Percentiles rank a stretch among this genome's conserved stretches.
Conservation (phyloP, 53 echinoderm and acorn worm genomes). For the Arbacia lixula region DNA sequence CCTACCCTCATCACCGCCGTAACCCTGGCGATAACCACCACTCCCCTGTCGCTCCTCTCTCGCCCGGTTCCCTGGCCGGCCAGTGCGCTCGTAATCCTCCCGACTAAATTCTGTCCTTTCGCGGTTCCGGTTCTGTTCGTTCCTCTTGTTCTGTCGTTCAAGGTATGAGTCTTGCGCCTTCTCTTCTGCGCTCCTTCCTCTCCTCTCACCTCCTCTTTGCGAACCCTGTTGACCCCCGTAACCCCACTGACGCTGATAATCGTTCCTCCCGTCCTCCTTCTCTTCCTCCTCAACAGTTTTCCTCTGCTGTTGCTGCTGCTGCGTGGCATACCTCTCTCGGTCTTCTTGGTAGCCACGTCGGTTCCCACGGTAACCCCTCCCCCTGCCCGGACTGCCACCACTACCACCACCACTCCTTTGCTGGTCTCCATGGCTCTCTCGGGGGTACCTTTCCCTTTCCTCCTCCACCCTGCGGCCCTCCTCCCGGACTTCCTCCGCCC, state of each 20-base stretch:
- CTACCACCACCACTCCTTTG: neutral
- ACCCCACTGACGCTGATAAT: conserved; percentile 31
- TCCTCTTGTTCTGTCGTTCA: conserved; percentile 23
- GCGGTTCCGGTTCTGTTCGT: neutral
- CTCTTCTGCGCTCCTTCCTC: conserved; percentile 10
- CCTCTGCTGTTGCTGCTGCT: neutral
- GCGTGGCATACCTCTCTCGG: too few relatives aligned
- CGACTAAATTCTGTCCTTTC: conserved; percentile 26
- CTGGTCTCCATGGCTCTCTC: neutral
- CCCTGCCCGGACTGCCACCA: neutral
- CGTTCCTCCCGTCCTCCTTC: neutral
- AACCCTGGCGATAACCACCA: neutral
- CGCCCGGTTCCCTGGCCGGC: conserved; percentile 14
- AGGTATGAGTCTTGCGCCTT: conserved; percentile 18
- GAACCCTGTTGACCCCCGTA: neutral
- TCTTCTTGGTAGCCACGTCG: conserved; percentile 30
- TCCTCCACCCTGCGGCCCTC: neutral
- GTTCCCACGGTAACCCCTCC: neutral
- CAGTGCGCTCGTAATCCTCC: conserved; percentile 50
- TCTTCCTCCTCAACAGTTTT: neutral
- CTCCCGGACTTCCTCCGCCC: conserved; percentile 21
- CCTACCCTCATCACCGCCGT: neutral
- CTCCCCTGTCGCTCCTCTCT: neutral
- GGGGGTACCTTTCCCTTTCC: conserved; percentile 3
- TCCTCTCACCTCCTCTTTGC: neutral